Evolutionary conservation across 2,888 invertebrate species (phyloP).

Genomic region (Pachymerium ferrugineum): DNA sequence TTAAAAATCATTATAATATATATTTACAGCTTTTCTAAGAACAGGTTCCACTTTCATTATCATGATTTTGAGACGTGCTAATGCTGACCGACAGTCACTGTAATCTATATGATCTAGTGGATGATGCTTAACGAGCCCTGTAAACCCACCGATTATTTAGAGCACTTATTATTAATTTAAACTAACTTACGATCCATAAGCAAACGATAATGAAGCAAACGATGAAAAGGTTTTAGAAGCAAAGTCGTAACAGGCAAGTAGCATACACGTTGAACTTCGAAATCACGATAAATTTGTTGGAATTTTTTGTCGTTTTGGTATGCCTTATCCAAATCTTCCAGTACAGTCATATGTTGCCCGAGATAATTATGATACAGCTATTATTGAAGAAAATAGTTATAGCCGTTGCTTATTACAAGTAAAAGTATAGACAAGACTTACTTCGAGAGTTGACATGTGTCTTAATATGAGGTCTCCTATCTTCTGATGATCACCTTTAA

Average conservation of each 20-base stretch:
- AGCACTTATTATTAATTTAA: not conserved
- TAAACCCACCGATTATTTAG: too few relatives aligned
- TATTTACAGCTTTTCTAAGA: constrained; percentile 46
- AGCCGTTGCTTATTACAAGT: too few relatives aligned
- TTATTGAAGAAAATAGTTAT: constrained; percentile 2
- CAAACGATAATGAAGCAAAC: constrained; percentile 75
- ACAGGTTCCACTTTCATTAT: constrained; percentile 53
- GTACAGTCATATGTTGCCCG: constrained; percentile 66
- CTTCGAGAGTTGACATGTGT: constrained; percentile 57
- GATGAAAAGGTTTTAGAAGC: constrained; percentile 73
- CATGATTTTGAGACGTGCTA: constrained; percentile 56
- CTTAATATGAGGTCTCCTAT: constrained; percentile 71
- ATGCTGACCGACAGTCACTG: constrained; percentile 62
- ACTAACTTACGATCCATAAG: constrained; percentile 63
- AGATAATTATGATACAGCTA: constrained; percentile 52
- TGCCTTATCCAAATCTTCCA: constrained; percentile 73
- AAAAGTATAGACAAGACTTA: constrained; percentile 39
- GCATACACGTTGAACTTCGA: constrained; percentile 77
- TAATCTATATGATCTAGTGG: constrained; percentile 63
- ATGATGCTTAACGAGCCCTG: constrained; percentile 66
- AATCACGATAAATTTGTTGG: constrained; percentile 65
- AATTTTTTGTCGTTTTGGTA: constrained; percentile 64
- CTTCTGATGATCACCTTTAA: constrained; percentile 55
- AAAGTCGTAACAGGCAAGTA: constrained; percentile 78
- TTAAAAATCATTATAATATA: constrained; percentile 5